Evolutionary conservation across 2,888 invertebrate genomes (phyloP).

Genomic region (Strigamia transsilvanica): DNA sequence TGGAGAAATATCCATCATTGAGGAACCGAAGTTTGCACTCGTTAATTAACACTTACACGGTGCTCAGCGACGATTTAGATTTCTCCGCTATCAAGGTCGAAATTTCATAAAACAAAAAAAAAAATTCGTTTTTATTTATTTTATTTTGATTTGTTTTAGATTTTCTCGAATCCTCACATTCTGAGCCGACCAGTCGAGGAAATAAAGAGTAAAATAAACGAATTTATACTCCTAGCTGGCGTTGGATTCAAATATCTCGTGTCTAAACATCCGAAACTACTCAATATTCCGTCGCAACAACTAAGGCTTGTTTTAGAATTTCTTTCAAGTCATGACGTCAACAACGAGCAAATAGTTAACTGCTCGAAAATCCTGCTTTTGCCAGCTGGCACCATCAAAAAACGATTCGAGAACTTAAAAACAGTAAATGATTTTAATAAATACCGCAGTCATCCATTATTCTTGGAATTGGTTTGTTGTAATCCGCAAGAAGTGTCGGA

Average conservation of each 20-base stretch:
- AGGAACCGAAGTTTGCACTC: background rate
- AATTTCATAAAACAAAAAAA: too few species aligned
- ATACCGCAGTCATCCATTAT: background rate
- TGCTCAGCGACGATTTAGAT: background rate
- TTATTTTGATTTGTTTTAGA: background rate
- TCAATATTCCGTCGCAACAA: background rate
- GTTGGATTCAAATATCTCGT: constrained; percentile 20
- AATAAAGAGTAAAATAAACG: background rate
- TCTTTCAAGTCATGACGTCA: background rate
- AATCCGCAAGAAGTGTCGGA: background rate
- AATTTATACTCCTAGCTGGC: background rate
- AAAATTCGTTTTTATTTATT: background rate
- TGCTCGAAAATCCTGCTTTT: background rate
- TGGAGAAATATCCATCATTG: background rate
- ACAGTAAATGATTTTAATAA: background rate
- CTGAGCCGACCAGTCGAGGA: background rate
- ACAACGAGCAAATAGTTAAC: constrained; percentile 1
- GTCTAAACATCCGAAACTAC: constrained; percentile 1
- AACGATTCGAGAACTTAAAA: background rate
- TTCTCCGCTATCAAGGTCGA: background rate
- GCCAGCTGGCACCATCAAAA: background rate
- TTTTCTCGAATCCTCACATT: background rate
- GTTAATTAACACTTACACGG: background rate
- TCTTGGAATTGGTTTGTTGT: constrained; percentile 2
- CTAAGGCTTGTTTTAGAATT: background rate